Evolutionary conservation across 2,888 invertebrate genomes (phyloP).

Genomic region (Electrophaes corylata): DNA sequence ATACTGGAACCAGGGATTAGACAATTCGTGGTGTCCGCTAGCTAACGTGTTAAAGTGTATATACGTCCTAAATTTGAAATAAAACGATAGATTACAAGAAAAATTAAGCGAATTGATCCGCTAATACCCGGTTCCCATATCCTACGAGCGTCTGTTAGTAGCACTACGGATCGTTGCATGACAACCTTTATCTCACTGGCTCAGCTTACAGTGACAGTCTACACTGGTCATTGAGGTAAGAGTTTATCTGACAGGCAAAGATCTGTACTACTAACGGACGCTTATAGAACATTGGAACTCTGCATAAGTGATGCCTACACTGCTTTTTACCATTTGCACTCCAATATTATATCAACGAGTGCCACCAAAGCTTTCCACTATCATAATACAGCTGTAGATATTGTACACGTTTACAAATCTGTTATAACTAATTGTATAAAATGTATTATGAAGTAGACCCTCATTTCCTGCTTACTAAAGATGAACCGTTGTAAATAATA

Average conservation of each 20-base stretch:
- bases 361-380: slow-evolving; percentile 25
- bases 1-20: too few relatives aligned
- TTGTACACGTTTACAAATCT: slow-evolving; percentile 65
- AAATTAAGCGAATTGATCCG: too few relatives aligned
- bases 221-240: too few relatives aligned
- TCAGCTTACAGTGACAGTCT: too few relatives aligned
- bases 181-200: too few relatives aligned
- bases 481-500: slow-evolving; percentile 52
- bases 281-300: too few relatives aligned
- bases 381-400: slow-evolving; percentile 43
- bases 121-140: too few relatives aligned
- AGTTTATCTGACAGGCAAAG: too few relatives aligned
- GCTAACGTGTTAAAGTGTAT: slow-evolving; percentile 34
- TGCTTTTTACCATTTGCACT: slow-evolving; percentile 39
- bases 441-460: slow-evolving; percentile 56
- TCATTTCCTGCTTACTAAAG: slow-evolving; percentile 51
- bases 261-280: too few relatives aligned
- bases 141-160: too few relatives aligned
- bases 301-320: slow-evolving; percentile 36
- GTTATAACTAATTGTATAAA: slow-evolving; percentile 52
- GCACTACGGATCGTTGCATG: too few relatives aligned
- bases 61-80: slow-evolving; percentile 23
- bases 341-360: slow-evolving; percentile 34
- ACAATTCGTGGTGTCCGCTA: slow-evolving; percentile 43
- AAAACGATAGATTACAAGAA: too few relatives aligned